A percentile compares a stretch with the other conserved stretches of the same genome.
Conservation (phyloP, 2,113 vertebrate species). For the Passer montanus region DNA sequence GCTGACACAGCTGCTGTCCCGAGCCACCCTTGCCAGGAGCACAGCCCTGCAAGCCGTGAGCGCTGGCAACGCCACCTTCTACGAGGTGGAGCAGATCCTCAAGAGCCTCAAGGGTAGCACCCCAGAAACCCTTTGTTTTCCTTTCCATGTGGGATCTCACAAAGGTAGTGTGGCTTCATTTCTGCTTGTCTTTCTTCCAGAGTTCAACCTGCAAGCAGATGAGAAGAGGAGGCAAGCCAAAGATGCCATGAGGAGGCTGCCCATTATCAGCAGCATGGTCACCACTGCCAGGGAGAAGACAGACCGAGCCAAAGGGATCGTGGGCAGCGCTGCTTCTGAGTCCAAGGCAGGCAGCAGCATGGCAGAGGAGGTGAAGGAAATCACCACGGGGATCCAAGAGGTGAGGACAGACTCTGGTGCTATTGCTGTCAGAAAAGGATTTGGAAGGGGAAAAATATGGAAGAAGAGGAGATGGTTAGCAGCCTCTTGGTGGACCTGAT, state of each 20-base stretch:
- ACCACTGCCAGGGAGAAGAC: slow-evolving; percentile 74
- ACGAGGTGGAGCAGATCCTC: slow-evolving; percentile 82
- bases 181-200: slow-evolving; percentile 35
- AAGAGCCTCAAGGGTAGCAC: slow-evolving; percentile 82
- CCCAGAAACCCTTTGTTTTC: background rate
- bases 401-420: slow-evolving; percentile 55
- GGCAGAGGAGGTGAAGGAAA: slow-evolving; percentile 53
- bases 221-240: slow-evolving; percentile 75
- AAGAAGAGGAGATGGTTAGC: background rate
- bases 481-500: background rate
- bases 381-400: slow-evolving; percentile 76
- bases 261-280: slow-evolving; percentile 77
- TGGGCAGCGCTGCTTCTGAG: slow-evolving; percentile 60
- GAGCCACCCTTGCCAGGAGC: slow-evolving; percentile 79
- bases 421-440: background rate
- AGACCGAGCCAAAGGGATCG: slow-evolving; percentile 34
- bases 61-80: slow-evolving; percentile 78
- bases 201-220: slow-evolving; percentile 83
- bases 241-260: slow-evolving; percentile 81
- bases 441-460: background rate
- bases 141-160: background rate
- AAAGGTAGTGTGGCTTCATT: background rate
- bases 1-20: slow-evolving; percentile 75
- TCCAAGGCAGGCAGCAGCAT: slow-evolving; percentile 46
- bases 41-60: slow-evolving; percentile 78